phyloP scores from a whole-genome alignment of 2,113 vertebrate species.

The Poeciliopsis turrubarensis region DNA sequence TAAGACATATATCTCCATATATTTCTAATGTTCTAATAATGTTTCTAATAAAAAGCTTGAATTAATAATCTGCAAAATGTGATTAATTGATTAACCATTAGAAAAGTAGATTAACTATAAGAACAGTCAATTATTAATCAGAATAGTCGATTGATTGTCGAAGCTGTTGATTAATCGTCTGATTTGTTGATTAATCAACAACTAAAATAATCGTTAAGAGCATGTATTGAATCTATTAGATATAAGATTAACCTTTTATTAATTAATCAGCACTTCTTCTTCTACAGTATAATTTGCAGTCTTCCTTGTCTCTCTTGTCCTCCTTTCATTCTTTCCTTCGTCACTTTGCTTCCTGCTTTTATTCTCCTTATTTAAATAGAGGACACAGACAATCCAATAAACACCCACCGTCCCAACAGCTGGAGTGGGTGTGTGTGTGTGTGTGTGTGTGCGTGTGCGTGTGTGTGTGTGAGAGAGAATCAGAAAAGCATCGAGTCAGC shows the following conservation, averaged over 20 bases:
- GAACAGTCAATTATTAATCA: no score
- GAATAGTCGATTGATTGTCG: no score
- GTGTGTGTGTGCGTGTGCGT: conserved; percentile 11
- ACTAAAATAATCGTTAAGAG: no score
- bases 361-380: conserved; percentile 74
- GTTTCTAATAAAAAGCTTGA: no score
- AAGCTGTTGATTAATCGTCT: no score
- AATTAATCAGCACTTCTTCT: neutral
- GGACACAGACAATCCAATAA: conserved; percentile 78
- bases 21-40: no score
- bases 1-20: no score
- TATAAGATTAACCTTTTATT: neutral
- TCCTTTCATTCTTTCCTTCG: conserved; percentile 25
- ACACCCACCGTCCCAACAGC: conserved; percentile 69
- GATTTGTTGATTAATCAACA: no score
- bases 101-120: no score
- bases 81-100: no score
- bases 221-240: no score
- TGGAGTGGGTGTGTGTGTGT: conserved; percentile 66
- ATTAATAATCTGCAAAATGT: no score
- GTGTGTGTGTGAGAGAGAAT: neutral
- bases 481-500: conserved; percentile 62
- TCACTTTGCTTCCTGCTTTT: conserved; percentile 31
- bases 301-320: conserved; percentile 3
- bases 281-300: neutral